Evolutionary conservation across 2,113 vertebrate genomes (phyloP).

Genomic region (Nerophis lumbriciformis): DNA sequence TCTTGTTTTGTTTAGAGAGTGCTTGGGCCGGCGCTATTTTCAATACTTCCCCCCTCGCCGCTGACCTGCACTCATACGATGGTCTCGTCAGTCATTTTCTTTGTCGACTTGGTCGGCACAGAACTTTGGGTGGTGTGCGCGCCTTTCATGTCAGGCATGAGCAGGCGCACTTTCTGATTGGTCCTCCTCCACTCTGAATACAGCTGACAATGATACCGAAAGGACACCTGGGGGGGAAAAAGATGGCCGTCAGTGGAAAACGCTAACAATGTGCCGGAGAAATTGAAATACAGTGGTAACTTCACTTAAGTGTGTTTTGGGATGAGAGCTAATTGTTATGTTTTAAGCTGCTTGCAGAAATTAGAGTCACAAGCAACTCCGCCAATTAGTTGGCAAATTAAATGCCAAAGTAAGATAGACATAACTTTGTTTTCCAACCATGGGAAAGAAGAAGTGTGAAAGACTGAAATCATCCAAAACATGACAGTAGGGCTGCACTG

Average conservation of each 20-base stretch:
- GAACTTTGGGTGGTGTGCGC: slow-evolving; percentile 72
- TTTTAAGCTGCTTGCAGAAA: no score
- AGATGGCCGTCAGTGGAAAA: not conserved
- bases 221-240: slow-evolving; percentile 76
- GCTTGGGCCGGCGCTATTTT: slow-evolving; percentile 37
- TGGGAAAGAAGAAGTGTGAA: no score
- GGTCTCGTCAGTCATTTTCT: slow-evolving; percentile 85
- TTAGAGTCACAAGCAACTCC: no score
- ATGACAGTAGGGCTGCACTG: no score
- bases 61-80: slow-evolving; percentile 74
- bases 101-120: slow-evolving; percentile 78
- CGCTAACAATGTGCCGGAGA: no score
- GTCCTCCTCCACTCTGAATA: slow-evolving; percentile 92
- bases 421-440: no score
- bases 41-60: slow-evolving; percentile 41
- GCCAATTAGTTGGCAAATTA: no score
- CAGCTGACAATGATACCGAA: slow-evolving; percentile 93
- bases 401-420: no score
- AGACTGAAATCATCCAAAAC: no score
- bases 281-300: no score
- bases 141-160: slow-evolving; percentile 75
- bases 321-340: no score
- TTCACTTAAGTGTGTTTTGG: no score
- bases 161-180: slow-evolving; percentile 88
- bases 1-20: slow-evolving; percentile 34